Base-by-base conservation (phyloP, 2,888 invertebrate species). In the Neoaliturus tenellus region DNA sequence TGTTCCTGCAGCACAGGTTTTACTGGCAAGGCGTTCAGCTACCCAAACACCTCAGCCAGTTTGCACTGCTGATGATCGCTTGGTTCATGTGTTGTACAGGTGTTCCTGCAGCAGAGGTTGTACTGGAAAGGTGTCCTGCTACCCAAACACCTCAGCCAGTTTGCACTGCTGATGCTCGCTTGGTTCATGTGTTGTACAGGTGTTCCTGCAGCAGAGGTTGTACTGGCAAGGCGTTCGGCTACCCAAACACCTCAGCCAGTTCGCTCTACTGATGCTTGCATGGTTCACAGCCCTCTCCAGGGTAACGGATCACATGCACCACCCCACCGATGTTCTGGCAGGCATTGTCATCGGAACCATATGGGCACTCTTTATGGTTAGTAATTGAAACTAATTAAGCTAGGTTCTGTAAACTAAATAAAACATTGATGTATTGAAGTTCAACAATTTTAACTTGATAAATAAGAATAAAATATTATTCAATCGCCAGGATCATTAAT, bases 291-390 rank as follows among this genome's bases (percentile, higher is more conserved):
- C 90, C 23, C 88, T 93, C 78, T 92, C 93, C 0, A 90, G 93
- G 31, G 91, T 93, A 71, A 91, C 92, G 55, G 93, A 93, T 89
- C 91, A 93, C 89, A 93, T 93, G 87, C 93, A 93, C 88, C 93
- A 93, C 88, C 92, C 92, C 91, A 92, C 91, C 85, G 93, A 94
- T 89, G 93, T 93, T 0, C 88, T 93, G 35, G 91, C 90, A 48
- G 93, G 93, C 28, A 89, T 90, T 28, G 82, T 92, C 48, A 90
- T 93, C 83, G 90, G 90, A 39, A 85, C 87, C 73, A 84, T 88
- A n/a, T 85, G 87, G 48, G 89, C 89, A 33, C 81, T 87, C 10
- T 85, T 89, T 44, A 88, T 88, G 81, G 89, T 89, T 85, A 88
- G 86, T 86, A 6, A n/a, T n/a, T n/a, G n/a, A n/a, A n/a, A n/a